Evolutionary conservation across 2,113 vertebrate species (phyloP).

Genomic region (Gnathonemus longibarbis): DNA sequence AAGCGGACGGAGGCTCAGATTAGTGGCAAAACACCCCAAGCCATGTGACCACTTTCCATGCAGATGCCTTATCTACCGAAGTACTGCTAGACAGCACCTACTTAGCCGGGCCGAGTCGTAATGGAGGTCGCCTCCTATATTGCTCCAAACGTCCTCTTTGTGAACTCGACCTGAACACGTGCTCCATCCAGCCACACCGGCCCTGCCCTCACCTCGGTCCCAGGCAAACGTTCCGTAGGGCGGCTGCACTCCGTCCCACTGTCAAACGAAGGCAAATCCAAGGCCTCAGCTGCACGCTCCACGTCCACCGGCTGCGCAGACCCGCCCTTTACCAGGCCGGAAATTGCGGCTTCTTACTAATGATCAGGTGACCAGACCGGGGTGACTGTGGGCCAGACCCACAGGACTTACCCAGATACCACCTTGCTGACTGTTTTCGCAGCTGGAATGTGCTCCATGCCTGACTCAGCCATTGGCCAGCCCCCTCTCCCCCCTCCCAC

Average conservation of each 20-base stretch:
- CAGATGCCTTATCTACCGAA: background rate
- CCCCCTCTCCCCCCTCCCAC: background rate
- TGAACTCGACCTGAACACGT: background rate
- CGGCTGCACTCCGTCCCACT: background rate
- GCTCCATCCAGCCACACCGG: background rate
- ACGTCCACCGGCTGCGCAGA: background rate
- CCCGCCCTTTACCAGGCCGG: background rate
- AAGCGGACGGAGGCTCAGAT: background rate
- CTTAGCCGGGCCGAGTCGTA: background rate
- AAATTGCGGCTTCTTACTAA: background rate
- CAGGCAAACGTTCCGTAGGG: background rate
- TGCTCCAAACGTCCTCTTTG: background rate
- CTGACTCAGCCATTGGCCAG: conserved; percentile 9
- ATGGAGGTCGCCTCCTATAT: background rate
- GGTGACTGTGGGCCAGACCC: background rate
- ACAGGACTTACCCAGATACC: conserved; percentile 12
- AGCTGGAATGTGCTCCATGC: background rate
- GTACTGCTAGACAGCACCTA: background rate
- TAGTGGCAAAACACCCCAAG: background rate
- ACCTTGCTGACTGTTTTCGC: conserved; percentile 19
- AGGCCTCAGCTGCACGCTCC: background rate
- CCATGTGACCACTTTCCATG: background rate
- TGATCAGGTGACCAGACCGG: conserved; percentile 16
- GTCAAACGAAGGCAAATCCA: background rate
- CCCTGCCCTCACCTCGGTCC: background rate